Evolutionary conservation across 2,797 vertebrate genomes (phyloP), one percentile per base, ranked within the genome.

Genomic region (Mallotus villosus): DNA sequence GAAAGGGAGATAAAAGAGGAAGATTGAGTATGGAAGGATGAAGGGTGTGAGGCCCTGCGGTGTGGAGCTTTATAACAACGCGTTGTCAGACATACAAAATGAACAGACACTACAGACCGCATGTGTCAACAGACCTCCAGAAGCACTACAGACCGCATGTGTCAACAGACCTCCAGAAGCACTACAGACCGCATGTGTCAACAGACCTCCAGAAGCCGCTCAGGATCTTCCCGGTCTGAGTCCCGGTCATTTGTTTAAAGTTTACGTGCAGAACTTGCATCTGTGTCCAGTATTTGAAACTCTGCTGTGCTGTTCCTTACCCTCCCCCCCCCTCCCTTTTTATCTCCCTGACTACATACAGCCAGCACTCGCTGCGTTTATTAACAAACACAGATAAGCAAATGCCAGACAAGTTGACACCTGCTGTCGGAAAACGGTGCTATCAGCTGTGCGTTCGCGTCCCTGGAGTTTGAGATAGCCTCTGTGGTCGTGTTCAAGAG

Each of bases 351-450:
- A 55, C 11, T 41, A n/a, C 21, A 5, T 9, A 60, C 32, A 8
- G 4, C 27, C 49, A 1, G 7, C 49, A n/a, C 32, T 41, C 16
- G 12, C 68, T 60, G 68, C 34, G 21, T 46, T 49, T 46, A 70
- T 70, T 61, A 61, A 61, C 57, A 70, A 49, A 70, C 68, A 67
- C 27, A 25, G 55, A 60, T 46, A 69, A 69, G 70, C 16, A 61
- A 24, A 61, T 4, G 32, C 32, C 34, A 25, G 67, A 37, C 57
- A 59, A 60, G 57, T 29, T 61, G 57, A 61, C 68, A 70, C 57
- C 57, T 61, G 58, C 58, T 27, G n/a, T 70, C 32, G 34, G 37
- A 60, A 69, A 70, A 61, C 7, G 17, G 5, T 17, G 34, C 68
- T 70, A 49, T 70, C 34, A 70, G 57, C 17, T 22, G 21, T 61